Base-by-base conservation (phyloP, 2,797 vertebrate species). In the Premnoplex brunnescens region DNA sequence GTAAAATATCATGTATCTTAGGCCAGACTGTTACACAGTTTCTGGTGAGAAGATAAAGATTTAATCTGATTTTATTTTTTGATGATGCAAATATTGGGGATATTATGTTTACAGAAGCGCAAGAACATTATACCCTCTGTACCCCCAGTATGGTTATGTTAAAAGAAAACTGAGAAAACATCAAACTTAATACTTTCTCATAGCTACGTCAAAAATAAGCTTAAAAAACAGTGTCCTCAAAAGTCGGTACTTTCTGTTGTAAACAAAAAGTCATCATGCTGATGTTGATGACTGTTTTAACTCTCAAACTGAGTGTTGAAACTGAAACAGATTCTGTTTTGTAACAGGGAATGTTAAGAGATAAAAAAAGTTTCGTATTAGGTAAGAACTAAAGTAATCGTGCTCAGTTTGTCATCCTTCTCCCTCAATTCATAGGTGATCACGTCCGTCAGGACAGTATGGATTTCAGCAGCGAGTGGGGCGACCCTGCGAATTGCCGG, bases 391-490 rank as follows among this genome's bases (percentile, higher is more conserved):
- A 5, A 43, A 44, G 10, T 52, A 54, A 32, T 26, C 2, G 1
- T 44, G 3, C 30, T 72, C 3, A 14, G 0, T 64, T 66, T 89
- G 49, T 5, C 21, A 4, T 64, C 41, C 34, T 75, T 67, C 37
- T 82, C 36, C 13, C 93, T 56, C 52, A 11, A 12, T 32, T 85
- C n/a, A 3, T 81, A 99, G 99, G 99, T 68, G 99, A 99, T 91
- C 99, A 99, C 5, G 98, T 98, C 63, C 98, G 99, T 48, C 99
- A 99, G 97, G 99, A 99, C 97, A 99, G 99, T 80, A 99, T 99
- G 99, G 99, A 99, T 98, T 99, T 99, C 97, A 99, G 99, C 96
- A 99, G 97, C 28, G 99, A 99, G n/a, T 99, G 99, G 99, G 99
- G 99, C 20, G 99, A 99, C 85, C 97, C 98, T 1, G 96, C 98